Conservation (phyloP, 2,113 vertebrate species). For the Asarcornis scutulata region DNA sequence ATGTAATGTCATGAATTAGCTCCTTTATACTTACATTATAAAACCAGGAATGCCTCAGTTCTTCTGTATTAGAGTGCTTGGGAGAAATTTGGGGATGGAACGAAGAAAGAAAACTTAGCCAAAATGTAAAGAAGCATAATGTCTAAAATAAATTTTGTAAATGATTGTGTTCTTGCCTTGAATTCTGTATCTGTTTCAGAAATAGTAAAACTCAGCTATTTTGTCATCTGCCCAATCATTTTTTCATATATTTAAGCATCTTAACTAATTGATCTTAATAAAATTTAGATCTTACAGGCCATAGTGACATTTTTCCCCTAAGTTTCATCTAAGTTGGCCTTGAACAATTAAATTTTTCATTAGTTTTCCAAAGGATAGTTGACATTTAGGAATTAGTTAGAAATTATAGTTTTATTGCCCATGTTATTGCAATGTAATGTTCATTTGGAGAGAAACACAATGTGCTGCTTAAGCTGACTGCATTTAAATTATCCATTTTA, state of each 20-base stretch:
- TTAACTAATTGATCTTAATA: not conserved
- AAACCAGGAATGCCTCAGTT: not conserved
- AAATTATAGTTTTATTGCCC: slow-evolving; percentile 45
- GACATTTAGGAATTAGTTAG: slow-evolving; percentile 47
- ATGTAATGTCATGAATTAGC: not conserved
- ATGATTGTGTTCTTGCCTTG: not conserved
- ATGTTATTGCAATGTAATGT: slow-evolving; percentile 13
- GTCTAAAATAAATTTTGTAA: not conserved
- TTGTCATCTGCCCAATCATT: not conserved
- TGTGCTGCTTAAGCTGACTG: not conserved
- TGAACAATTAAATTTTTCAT: slow-evolving; percentile 34
- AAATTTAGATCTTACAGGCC: not conserved
- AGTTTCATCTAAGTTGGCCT: slow-evolving; percentile 4
- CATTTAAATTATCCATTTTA: slow-evolving; percentile 51
- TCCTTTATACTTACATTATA: not conserved
- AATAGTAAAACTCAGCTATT: not conserved
- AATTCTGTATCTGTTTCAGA: not conserved
- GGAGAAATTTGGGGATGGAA: not conserved
- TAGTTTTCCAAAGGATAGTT: slow-evolving; percentile 39
- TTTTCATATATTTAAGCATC: not conserved
- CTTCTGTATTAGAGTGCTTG: not conserved
- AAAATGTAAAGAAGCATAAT: not conserved
- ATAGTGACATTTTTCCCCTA: not conserved
- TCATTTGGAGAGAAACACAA: slow-evolving; percentile 45
- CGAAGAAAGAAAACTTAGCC: not conserved